These are phyloP conservation scores for Buathra laborator DNA, from an alignment of 2,888 invertebrate species.

Conservation along the genomic window DNA sequence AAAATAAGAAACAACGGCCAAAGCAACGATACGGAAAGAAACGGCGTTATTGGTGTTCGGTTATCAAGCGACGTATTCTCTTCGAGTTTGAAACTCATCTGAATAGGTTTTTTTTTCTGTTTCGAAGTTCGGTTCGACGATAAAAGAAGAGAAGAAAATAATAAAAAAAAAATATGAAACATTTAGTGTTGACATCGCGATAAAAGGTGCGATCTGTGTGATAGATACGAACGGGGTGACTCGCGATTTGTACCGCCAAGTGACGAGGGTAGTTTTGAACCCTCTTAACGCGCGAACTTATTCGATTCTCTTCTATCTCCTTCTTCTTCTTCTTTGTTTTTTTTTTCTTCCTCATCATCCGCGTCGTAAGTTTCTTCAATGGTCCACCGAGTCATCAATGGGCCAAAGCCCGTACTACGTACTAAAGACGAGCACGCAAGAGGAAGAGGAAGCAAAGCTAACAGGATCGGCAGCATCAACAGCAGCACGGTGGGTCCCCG, in stretches of 20 bases:
- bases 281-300: not conserved
- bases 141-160: not conserved
- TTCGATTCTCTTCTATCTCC: not conserved
- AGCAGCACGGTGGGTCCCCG: conserved; percentile 77
- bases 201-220: conserved; percentile 46
- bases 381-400: conserved; percentile 73
- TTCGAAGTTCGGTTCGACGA: conserved; percentile 38
- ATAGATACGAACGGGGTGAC: conserved; percentile 18
- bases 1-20: not conserved
- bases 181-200: conserved; percentile 49
- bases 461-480: conserved; percentile 63
- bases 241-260: conserved; percentile 17
- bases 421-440: conserved; percentile 60
- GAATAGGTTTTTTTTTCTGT: conserved; percentile 1
- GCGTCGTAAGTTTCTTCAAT: conserved; percentile 50
- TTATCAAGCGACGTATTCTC: not conserved
- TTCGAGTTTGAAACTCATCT: not conserved
- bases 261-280: conserved; percentile 24
- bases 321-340: not conserved
- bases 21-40: not conserved
- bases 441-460: conserved; percentile 62
- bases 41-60: not conserved
- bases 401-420: conserved; percentile 72
- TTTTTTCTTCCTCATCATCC: conserved; percentile 8
- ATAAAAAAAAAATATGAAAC: conserved; percentile 11